phyloP scores from a whole-genome alignment of 2,888 invertebrate species.

The Erynnis tages region DNA sequence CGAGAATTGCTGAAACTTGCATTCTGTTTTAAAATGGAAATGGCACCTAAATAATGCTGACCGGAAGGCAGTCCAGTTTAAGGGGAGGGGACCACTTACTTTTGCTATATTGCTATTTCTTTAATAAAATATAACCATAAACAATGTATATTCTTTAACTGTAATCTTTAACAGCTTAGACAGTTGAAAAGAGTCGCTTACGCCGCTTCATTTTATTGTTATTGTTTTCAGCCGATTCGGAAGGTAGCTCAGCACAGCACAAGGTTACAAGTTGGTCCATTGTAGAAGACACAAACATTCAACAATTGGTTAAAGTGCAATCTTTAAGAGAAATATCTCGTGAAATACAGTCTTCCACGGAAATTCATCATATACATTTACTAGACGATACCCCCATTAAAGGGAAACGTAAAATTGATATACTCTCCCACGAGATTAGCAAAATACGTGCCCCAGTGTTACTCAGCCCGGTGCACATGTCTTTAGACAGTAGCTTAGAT shows the following conservation, averaged over 20 bases:
- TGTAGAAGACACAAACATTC: slow-evolving; percentile 54
- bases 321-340: slow-evolving; percentile 39
- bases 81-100: no score
- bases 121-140: no score
- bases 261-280: slow-evolving; percentile 56
- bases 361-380: slow-evolving; percentile 39
- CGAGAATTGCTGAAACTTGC: no score
- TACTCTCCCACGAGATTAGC: slow-evolving; percentile 63
- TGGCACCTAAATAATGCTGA: no score
- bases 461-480: slow-evolving; percentile 62
- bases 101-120: no score
- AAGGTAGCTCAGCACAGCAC: slow-evolving; percentile 42
- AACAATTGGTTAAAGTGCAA: slow-evolving; percentile 51
- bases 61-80: no score
- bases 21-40: no score
- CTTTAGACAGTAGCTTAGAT: slow-evolving; percentile 68
- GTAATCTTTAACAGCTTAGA: no score
- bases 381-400: slow-evolving; percentile 65
- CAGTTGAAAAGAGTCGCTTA: no score
- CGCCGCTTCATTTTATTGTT: not conserved
- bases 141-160: no score
- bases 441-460: slow-evolving; percentile 59
- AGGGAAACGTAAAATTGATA: slow-evolving; percentile 52
- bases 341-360: slow-evolving; percentile 50
- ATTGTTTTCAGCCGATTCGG: slow-evolving; percentile 55